These are phyloP conservation scores for Liasis olivaceus DNA, from an alignment of 2,797 vertebrate genomes.

Conservation along the genomic window DNA sequence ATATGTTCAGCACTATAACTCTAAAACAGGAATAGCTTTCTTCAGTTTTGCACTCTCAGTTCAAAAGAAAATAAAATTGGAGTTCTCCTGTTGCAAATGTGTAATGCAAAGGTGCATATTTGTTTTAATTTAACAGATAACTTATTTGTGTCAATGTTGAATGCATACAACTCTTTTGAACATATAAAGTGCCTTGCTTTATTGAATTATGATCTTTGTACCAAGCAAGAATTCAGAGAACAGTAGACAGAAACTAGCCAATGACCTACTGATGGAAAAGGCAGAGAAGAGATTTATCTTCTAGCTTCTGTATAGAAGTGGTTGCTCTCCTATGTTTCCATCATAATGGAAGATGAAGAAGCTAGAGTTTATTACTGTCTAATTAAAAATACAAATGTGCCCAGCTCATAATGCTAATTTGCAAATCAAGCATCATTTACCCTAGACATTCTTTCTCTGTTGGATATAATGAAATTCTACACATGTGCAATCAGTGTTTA, in stretches of 20 bases:
- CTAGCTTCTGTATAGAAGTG: background rate
- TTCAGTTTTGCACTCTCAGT: background rate
- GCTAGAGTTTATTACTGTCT: background rate
- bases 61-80: background rate
- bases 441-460: background rate
- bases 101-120: background rate
- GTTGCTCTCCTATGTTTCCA: background rate
- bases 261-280: background rate
- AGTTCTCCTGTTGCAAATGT: background rate
- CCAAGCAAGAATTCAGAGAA: background rate
- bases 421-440: background rate
- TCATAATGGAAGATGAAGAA: background rate
- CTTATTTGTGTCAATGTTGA: background rate
- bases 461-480: background rate
- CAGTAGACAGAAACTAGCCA: background rate
- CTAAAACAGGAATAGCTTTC: background rate
- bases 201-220: background rate
- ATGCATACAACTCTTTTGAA: background rate
- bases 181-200: background rate
- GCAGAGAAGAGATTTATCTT: background rate
- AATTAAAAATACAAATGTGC: background rate
- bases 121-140: background rate
- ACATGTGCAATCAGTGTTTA: background rate
- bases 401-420: background rate
- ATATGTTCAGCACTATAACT: background rate